Evolutionary conservation across 2,888 invertebrate species (phyloP).

Genomic region (Metallyticus violacea): DNA sequence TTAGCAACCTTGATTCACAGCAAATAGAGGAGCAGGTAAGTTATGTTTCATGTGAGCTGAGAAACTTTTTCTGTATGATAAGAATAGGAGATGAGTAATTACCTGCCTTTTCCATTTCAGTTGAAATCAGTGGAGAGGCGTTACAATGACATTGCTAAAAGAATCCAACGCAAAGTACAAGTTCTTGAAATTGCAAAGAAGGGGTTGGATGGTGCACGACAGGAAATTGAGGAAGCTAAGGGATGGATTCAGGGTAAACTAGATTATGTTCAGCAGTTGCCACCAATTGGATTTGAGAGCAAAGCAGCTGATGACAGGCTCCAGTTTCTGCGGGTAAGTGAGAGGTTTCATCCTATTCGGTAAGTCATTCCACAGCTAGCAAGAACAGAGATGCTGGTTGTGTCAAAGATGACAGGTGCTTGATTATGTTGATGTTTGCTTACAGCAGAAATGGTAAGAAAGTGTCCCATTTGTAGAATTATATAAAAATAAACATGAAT

Average conservation of each 20-base stretch:
- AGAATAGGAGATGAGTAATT: neutral
- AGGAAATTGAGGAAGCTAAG: constrained; percentile 74
- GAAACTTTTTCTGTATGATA: neutral
- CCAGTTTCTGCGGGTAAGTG: constrained; percentile 59
- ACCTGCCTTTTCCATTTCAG: constrained; percentile 43
- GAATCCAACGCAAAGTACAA: constrained; percentile 79
- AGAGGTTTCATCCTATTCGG: neutral
- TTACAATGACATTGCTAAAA: constrained; percentile 79
- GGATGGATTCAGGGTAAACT: constrained; percentile 41
- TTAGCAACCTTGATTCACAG: constrained; percentile 84
- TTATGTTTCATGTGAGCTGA: neutral
- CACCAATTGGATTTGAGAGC: constrained; percentile 72
- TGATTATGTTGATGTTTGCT: no score
- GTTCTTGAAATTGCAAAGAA: constrained; percentile 80
- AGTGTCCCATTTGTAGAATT: no score
- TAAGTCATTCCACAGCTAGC: no score
- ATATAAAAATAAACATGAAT: no score
- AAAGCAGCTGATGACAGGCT: constrained; percentile 73
- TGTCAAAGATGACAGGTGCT: no score
- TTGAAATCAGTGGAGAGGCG: constrained; percentile 80
- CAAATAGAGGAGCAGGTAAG: constrained; percentile 82
- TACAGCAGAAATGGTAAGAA: no score
- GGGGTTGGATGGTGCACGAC: constrained; percentile 70
- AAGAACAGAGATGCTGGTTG: no score
- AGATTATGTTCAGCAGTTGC: constrained; percentile 47